Conservation (phyloP, 2,113 vertebrate species). For the Clarias gariepinus region DNA sequence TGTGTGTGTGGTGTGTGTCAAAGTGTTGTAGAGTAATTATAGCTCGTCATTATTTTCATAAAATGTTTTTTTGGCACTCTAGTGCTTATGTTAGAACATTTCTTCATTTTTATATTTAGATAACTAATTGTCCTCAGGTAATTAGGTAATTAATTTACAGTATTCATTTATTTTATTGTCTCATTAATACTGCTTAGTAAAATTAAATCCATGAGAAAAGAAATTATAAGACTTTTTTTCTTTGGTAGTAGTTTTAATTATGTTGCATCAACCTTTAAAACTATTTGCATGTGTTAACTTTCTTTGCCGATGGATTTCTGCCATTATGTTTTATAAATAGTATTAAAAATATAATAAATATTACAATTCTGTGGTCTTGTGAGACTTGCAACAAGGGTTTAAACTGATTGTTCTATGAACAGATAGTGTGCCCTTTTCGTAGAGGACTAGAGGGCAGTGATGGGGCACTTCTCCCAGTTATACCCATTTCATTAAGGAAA, state of each 20-base stretch:
- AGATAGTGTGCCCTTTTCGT: background rate
- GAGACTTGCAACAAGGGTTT: background rate
- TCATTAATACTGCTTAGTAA: background rate
- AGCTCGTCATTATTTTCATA: background rate
- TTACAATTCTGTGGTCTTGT: background rate
- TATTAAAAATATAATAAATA: background rate
- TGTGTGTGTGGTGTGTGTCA: background rate
- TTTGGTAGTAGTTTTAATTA: background rate
- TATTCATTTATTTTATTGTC: background rate
- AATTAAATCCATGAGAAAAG: background rate
- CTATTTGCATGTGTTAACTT: background rate
- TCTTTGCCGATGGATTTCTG: background rate
- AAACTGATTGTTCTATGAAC: background rate
- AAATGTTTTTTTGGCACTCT: background rate
- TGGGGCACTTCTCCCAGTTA: background rate
- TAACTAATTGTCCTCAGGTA: background rate
- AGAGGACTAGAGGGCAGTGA: background rate
- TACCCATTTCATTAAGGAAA: background rate
- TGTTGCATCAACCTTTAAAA: background rate
- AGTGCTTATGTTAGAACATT: background rate
- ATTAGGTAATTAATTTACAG: background rate
- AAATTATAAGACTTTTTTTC: background rate
- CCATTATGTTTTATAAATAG: background rate
- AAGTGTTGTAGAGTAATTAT: background rate
- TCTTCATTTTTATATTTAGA: background rate